A percentile compares a stretch with the other conserved stretches of the same genome.
These are phyloP conservation scores for Cabera pusaria DNA, from an alignment of 2,888 invertebrate species.

Conservation along the genomic window DNA sequence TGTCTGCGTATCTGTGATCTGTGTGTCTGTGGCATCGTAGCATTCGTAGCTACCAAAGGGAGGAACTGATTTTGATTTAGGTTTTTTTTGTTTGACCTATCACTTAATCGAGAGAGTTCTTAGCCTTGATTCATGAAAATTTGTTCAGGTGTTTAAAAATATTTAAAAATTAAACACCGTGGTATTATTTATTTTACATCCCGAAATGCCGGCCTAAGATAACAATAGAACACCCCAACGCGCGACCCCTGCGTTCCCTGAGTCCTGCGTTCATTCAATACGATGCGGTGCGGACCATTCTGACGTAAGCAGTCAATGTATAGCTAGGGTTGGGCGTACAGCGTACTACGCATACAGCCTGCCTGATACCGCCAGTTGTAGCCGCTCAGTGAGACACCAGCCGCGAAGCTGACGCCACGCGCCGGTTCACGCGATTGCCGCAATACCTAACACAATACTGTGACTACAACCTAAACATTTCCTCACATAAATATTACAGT, in stretches of 20 bases:
- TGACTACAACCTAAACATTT: conserved; percentile 23
- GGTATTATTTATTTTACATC: neutral
- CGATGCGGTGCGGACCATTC: conserved; percentile 54
- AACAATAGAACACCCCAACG: conserved; percentile 30
- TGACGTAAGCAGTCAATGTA: conserved; percentile 73
- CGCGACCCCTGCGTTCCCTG: conserved; percentile 37
- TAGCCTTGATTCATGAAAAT: no score
- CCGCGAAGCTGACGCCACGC: conserved; percentile 56
- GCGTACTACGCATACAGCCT: conserved; percentile 42
- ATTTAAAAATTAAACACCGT: neutral
- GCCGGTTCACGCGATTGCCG: conserved; percentile 31
- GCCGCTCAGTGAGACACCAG: conserved; percentile 57
- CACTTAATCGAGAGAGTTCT: no score
- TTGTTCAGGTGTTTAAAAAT: no score
- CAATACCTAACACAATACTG: conserved; percentile 19
- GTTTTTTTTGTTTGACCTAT: no score
- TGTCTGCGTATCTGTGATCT: no score
- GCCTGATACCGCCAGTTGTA: conserved; percentile 20
- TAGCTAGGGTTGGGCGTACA: conserved; percentile 45
- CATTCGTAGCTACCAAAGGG: no score
- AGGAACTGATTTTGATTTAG: no score
- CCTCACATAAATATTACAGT: conserved; percentile 30
- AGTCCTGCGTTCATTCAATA: conserved; percentile 74
- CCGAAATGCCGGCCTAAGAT: conserved; percentile 2
- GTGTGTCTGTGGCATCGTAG: no score